phyloP scores from a whole-genome alignment of 2,113 vertebrate genomes.

The Nibea albiflora region DNA sequence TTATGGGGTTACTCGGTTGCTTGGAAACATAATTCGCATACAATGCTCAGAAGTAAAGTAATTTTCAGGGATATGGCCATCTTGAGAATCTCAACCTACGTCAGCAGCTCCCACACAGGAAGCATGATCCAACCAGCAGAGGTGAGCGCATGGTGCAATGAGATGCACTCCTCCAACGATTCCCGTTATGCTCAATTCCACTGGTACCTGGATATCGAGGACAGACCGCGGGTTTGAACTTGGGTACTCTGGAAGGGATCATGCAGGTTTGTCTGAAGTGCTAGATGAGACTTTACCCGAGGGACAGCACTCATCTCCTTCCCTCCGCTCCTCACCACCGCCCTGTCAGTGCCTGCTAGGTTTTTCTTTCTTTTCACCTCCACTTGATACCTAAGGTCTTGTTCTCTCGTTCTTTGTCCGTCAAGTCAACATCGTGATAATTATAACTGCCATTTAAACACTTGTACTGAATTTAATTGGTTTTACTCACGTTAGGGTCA shows the following conservation, averaged over 20 bases:
- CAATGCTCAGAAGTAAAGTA: neutral
- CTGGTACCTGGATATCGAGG: neutral
- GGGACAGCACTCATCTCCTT: conserved; percentile 24
- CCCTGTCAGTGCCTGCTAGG: conserved; percentile 10
- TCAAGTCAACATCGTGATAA: neutral
- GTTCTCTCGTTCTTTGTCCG: neutral
- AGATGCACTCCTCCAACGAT: conserved; percentile 21
- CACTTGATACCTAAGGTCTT: neutral
- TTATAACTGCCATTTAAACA: neutral
- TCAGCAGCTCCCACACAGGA: conserved; percentile 33
- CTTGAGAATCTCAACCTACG: conserved; percentile 14
- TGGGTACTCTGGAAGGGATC: conserved; percentile 17
- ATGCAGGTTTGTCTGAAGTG: conserved; percentile 31
- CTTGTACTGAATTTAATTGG: neutral
- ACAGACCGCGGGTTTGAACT: neutral
- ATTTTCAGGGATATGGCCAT: conserved; percentile 9
- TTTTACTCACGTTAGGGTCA: conserved; percentile 1
- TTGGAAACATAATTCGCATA: neutral
- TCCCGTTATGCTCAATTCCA: neutral
- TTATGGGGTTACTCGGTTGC: neutral
- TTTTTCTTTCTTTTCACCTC: neutral
- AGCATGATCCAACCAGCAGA: conserved; percentile 6
- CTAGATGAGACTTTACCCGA: conserved; percentile 34
- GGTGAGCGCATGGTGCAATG: neutral
- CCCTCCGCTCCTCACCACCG: neutral